These are phyloP conservation scores for Perodicticus potto DNA, from an alignment of 2,797 vertebrate species.

Conservation along the genomic window DNA sequence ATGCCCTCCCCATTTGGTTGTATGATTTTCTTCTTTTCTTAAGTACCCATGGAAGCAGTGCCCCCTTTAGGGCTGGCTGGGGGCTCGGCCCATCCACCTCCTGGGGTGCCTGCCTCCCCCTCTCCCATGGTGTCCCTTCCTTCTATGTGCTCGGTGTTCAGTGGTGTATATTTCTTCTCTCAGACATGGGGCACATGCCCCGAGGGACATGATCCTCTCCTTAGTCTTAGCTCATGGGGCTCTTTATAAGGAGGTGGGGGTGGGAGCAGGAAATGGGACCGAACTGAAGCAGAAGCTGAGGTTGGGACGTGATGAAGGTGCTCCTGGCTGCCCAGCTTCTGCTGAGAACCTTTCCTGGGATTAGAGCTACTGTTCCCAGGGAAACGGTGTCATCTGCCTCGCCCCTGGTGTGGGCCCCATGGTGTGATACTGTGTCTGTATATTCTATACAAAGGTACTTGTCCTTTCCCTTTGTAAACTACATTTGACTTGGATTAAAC, in stretches of 20 bases:
- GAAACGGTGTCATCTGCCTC: slow-evolving; percentile 18
- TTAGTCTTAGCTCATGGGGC: slow-evolving; percentile 90
- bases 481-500: slow-evolving; percentile 98
- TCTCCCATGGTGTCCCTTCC: slow-evolving; percentile 62
- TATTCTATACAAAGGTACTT: slow-evolving; percentile 96
- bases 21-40: slow-evolving; percentile 89
- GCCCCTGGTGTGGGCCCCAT: slow-evolving; percentile 41
- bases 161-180: slow-evolving; percentile 96
- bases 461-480: slow-evolving; percentile 97
- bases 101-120: slow-evolving; percentile 66
- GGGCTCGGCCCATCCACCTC: slow-evolving; percentile 82
- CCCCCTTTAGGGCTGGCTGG: slow-evolving; percentile 80
- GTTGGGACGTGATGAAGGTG: background rate
- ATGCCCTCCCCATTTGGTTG: slow-evolving; percentile 72
- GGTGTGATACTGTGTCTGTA: slow-evolving; percentile 95
- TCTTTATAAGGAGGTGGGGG: slow-evolving; percentile 84
- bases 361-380: slow-evolving; percentile 50
- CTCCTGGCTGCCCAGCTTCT: slow-evolving; percentile 53
- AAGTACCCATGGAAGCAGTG: slow-evolving; percentile 68
- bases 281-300: slow-evolving; percentile 63
- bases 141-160: slow-evolving; percentile 94
- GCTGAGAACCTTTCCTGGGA: slow-evolving; percentile 67
- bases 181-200: slow-evolving; percentile 90
- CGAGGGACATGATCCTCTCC: slow-evolving; percentile 84
- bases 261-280: slow-evolving; percentile 61